Base-by-base conservation (phyloP, 2,888 invertebrate genomes). In the Lithosia quadra region DNA sequence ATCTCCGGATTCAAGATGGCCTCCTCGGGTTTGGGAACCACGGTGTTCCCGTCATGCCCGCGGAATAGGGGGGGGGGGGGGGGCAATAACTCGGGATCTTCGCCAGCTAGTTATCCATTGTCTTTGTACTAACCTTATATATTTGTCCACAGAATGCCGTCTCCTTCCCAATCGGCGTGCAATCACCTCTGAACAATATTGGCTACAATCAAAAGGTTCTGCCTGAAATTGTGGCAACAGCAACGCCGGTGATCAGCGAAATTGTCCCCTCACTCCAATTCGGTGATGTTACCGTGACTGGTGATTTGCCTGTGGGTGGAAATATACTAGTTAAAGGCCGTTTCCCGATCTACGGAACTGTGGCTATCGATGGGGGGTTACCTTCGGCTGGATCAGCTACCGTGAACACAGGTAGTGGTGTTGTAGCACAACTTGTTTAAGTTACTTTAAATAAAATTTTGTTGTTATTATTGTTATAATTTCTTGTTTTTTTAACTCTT, bases 311-410 rank as follows among this genome's bases (percentile, higher is more conserved):
- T 8, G 86, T 93, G 0, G 89, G 87, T 33, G 93, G 93, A 0
- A 86, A 86, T 1, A 92, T 93, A 0, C 91, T 89, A 73, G 90
- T 93, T 0, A 87, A 85, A 39, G 93, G 93, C 0, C 85, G 90
- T 1, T 92, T 93, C 84, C 93, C 93, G 0, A 91, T 93, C 0
- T 93, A 92, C 63, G 93, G 93, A 0, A 87, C 87, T 22, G 88
- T 93, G 1, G 87, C 87, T 0, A 83, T 93, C 0, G 92, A 93
- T 72, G 93, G 93, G 0, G 77, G 79, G 0, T 74, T 93, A 15
- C 92, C 92, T 1, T 90, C 93, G 0, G 74, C 82, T 59, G 93
- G 93, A 3, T 87, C 86, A 0, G 92, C 92, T 0, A 76, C 88
- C 1, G 91, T 92, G 2, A 86, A 89, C 39, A 77, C 91, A 8